Evolutionary conservation across 2,888 invertebrate genomes (phyloP), one percentile per base, ranked within the genome.

Genomic region (Mamestra brassicae): DNA sequence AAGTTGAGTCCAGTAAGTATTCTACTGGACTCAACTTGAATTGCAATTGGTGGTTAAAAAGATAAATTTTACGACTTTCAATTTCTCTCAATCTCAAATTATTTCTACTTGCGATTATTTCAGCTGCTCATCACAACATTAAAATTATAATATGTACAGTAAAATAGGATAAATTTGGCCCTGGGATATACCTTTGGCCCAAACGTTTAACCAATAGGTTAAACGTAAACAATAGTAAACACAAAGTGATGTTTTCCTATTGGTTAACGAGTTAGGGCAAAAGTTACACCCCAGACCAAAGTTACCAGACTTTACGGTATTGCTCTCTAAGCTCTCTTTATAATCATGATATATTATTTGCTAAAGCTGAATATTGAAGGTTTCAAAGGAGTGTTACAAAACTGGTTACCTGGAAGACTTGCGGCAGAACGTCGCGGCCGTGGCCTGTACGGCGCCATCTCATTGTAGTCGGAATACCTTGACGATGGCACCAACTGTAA

Each of bases 401-500:
- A 13, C 13, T 13, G 3, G 34, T 26, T 71, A 96, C 96, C 97
- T 89, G 97, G 97, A 85, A 97, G 93, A 92, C 97, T 97, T 10
- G 97, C 97, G 60, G 96, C 90, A 50, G 95, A 92, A 60, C 96
- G 91, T 90, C 96, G 90, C 92, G 92, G 94, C 92, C 96, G 94
- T 55, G 96, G 96, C 89, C 94, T 93, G 81, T 96, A 96, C 15
- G 96, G 96, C 80, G 96, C 94, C 95, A 96, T 96, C 90, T 96
- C 96, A 88, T 96, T 96, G 84, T 94, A 94, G 82, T 97, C 97
- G 57, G 96, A 96, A 87, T 95, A 96, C 77, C 96, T 93, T 83
- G 96, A 96, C 58, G 96, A 96, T 57, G 94, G 93, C 81, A 94
- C 94, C 86, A 93, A 85, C 96, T 96, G 90, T 0, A 92, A 93